A percentile compares a stretch with the other conserved stretches of the same genome.
Conservation (phyloP, 2,888 invertebrate species). For the Drosophila hawaiiensis region DNA sequence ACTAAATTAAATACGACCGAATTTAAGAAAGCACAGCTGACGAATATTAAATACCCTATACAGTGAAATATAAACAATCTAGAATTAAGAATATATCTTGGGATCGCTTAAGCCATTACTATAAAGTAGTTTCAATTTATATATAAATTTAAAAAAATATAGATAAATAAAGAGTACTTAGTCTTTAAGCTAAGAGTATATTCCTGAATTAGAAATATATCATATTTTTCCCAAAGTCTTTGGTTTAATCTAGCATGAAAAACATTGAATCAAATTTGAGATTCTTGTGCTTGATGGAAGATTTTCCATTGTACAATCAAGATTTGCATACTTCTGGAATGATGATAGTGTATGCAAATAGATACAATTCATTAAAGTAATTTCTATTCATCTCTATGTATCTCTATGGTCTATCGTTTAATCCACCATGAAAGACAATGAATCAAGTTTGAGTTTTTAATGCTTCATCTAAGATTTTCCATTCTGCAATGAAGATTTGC, state of each 20-base stretch:
- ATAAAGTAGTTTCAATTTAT: neutral
- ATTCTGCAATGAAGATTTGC: neutral
- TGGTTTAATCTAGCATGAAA: too few species aligned
- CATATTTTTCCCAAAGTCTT: neutral
- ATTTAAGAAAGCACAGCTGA: conserved; percentile 4
- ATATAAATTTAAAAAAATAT: neutral
- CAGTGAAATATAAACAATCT: neutral
- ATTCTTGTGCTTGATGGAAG: neutral
- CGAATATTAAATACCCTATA: neutral
- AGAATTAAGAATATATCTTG: neutral
- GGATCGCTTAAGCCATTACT: too few species aligned
- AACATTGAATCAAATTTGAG: neutral
- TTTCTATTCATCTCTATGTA: neutral
- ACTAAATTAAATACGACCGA: conserved; percentile 33
- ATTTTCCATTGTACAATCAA: neutral
- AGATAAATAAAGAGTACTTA: neutral
- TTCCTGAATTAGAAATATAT: neutral
- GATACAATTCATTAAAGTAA: neutral
- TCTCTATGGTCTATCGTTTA: accelerated
- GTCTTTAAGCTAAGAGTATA: neutral
- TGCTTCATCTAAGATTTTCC: neutral
- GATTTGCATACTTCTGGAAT: neutral
- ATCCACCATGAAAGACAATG: neutral
- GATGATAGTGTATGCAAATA: neutral
- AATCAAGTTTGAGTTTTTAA: neutral